Base-by-base conservation (phyloP, 1,140 invertebrate species). In the Drosophila bocki region DNA sequence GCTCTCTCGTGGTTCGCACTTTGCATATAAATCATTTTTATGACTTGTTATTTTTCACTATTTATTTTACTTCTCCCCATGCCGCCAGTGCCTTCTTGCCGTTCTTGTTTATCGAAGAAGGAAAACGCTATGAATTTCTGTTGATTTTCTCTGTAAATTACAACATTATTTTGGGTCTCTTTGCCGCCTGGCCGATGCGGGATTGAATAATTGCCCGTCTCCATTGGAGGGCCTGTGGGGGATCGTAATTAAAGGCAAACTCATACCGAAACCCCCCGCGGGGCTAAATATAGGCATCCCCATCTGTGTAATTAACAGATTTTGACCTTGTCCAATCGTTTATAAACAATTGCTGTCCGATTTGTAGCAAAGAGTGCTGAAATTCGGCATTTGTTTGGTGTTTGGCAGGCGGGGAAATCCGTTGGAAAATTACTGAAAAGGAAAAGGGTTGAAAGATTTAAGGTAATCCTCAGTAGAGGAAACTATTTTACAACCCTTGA, bases 21-120 rank as follows among this genome's bases (percentile, higher is more conserved):
- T 87, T 87, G 84, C 84, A 87, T 87, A 87, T 87, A 87, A 87
- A 87, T 87, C 84, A 87, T 88, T 87, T 88, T 87, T 87, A 88
- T 87, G 84, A 87, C 84, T 87, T 81, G 84, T 87, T 88, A 87
- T 87, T 87, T 87, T 84, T 88, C 85, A 87, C 84, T 88, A 88
- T 87, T 87, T 87, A 83, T 84, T 87, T 87, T 77, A 22, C 68
- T 80, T 64, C 79, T 80, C 35, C 80, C 75, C 37, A 39, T 2
- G 26, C 26, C 26, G 26, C 37, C 32, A 7, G 1, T 7, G 32
- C 7, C 32, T 8, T 32, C 32, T 8, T n/a, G 63, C 19, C 29
- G 41, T 57, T 60, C 47, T 63, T 88, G 80, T 80, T 87, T 88
- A 86, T 82, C 62, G 82, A 50, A 60, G 33, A 71, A 75, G 39